Evolutionary conservation across 2,888 invertebrate species (phyloP).

Genomic region (Agrilus mali): DNA sequence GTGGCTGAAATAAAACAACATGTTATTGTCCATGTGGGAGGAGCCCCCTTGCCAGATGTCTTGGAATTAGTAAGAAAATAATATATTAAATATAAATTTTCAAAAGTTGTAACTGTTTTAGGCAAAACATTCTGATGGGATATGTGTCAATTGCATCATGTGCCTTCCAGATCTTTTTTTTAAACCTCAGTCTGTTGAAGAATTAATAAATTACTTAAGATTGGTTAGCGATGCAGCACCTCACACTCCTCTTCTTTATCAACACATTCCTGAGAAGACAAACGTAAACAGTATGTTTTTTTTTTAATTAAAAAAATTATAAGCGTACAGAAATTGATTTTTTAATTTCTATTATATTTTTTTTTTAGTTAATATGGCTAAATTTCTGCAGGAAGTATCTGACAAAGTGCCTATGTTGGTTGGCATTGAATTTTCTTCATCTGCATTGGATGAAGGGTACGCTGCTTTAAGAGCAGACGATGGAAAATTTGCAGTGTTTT

Average conservation of each 20-base stretch:
- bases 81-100: not conserved
- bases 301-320: not conserved
- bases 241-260: constrained; percentile 65
- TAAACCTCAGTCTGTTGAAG: constrained; percentile 46
- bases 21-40: constrained; percentile 63
- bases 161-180: constrained; percentile 67
- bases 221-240: constrained; percentile 57
- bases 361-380: constrained; percentile 56
- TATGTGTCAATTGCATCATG: constrained; percentile 53
- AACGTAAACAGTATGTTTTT: constrained; percentile 54
- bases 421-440: constrained; percentile 73
- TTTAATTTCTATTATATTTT: not conserved
- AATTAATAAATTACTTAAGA: constrained; percentile 53
- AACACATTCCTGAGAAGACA: constrained; percentile 65
- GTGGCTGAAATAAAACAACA: constrained; percentile 41
- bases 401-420: constrained; percentile 56
- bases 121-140: constrained; percentile 54
- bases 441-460: constrained; percentile 53
- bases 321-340: too few species aligned
- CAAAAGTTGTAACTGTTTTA: constrained; percentile 21
- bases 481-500: constrained; percentile 43
- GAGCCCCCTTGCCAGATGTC: constrained; percentile 53
- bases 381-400: constrained; percentile 49
- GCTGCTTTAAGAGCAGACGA: constrained; percentile 42
- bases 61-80: constrained; percentile 42